A percentile compares a stretch with the other conserved stretches of the same genome.
phyloP scores from a whole-genome alignment of 2,888 invertebrate genomes.

The Parapristionchus giblindavisi region DNA sequence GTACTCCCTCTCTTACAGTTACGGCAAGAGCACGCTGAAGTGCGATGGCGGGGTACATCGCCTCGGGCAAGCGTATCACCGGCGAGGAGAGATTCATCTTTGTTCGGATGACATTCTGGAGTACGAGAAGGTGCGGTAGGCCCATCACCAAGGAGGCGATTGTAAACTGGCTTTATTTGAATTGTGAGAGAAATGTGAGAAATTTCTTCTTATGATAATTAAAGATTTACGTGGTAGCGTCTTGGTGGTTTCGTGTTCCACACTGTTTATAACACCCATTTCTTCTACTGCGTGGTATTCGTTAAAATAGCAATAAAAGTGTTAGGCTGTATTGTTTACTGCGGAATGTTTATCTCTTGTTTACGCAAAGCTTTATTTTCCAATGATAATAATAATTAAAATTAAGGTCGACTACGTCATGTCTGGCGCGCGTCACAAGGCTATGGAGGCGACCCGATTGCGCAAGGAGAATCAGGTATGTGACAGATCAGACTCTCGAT shows the following conservation, averaged over 20 bases:
- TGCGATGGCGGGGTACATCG: constrained; percentile 98
- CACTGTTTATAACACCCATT: too few species aligned
- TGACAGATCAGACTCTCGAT: too few species aligned
- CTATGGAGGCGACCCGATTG: constrained; percentile 97
- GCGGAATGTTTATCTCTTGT: too few species aligned
- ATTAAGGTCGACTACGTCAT: constrained; percentile 90
- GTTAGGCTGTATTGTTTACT: too few species aligned
- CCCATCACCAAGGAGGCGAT: not conserved
- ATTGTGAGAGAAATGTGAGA: not conserved
- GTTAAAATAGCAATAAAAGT: too few species aligned
- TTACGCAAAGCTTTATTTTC: too few species aligned
- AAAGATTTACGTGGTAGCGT: too few species aligned
- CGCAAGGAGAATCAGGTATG: constrained; percentile 97
- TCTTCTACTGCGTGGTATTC: too few species aligned
- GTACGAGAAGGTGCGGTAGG: constrained; percentile 49
- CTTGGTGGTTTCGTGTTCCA: too few species aligned
- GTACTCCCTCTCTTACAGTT: too few species aligned
- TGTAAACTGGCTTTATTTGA: not conserved
- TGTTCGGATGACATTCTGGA: constrained; percentile 87
- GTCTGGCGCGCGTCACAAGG: constrained; percentile 83
- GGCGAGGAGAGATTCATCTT: constrained; percentile 93
- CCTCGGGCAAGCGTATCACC: constrained; percentile 98
- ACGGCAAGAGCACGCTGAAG: constrained; percentile 84
- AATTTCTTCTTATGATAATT: not conserved
- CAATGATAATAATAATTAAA: too few species aligned